Evolutionary conservation across 2,888 invertebrate species (phyloP).

Genomic region (Microctonus aethiopoides): DNA sequence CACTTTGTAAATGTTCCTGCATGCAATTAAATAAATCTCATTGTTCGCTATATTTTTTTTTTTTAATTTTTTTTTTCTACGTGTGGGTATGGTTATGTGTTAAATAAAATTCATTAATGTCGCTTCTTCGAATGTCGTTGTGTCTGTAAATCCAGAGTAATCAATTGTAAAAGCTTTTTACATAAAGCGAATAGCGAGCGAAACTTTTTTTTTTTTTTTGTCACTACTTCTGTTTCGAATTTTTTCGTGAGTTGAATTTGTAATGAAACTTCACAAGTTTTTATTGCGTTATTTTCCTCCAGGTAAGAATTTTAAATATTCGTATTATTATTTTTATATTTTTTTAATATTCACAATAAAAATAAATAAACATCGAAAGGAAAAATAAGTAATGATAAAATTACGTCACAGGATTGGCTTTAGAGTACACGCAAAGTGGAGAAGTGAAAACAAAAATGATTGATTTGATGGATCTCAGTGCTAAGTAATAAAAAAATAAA

Average conservation of each 20-base stretch:
- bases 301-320: conserved; percentile 64
- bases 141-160: conserved; percentile 53
- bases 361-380: not conserved
- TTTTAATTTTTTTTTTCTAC: not conserved
- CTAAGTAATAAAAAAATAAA: conserved; percentile 68
- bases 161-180: conserved; percentile 59
- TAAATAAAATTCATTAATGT: conserved; percentile 23
- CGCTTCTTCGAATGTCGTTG: conserved; percentile 21
- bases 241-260: conserved; percentile 38
- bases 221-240: conserved; percentile 8
- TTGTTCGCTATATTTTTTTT: no score
- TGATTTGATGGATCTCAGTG: conserved; percentile 74
- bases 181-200: conserved; percentile 50
- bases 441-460: conserved; percentile 73
- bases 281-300: conserved; percentile 80
- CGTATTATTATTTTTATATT: no score
- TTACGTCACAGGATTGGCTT: conserved; percentile 69
- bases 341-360: not conserved
- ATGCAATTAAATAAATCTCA: no score
- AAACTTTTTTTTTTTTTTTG: conserved; percentile 28
- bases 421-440: conserved; percentile 73
- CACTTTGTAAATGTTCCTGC: not conserved
- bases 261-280: conserved; percentile 77
- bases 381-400: conserved; percentile 3
- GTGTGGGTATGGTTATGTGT: not conserved